phyloP scores from a whole-genome alignment of 2,113 vertebrate genomes.

The Elephantulus edwardii region DNA sequence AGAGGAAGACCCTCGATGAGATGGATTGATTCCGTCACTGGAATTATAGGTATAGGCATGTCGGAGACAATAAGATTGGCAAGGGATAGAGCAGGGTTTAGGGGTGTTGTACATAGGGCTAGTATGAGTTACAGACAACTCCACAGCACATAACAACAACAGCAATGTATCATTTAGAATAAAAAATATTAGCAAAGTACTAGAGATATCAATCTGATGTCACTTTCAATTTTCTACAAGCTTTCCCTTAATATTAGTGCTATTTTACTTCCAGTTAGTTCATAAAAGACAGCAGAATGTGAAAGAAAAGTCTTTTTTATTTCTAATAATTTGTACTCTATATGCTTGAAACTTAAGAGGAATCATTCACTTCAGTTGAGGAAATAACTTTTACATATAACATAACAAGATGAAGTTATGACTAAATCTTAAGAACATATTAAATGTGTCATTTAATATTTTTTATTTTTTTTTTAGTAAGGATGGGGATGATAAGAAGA shows the following conservation, averaged over 20 bases:
- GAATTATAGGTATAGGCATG: too few relatives aligned
- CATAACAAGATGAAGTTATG: neutral
- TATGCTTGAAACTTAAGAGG: neutral
- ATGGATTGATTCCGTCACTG: too few relatives aligned
- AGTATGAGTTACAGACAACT: too few relatives aligned
- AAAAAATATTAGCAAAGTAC: neutral
- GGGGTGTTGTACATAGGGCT: too few relatives aligned
- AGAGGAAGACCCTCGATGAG: too few relatives aligned
- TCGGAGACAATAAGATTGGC: too few relatives aligned
- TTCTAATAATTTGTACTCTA: neutral
- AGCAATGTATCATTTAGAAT: too few relatives aligned
- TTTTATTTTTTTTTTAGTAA: slow-evolving; percentile 87
- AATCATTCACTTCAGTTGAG: neutral
- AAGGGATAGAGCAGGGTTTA: too few relatives aligned
- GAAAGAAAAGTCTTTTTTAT: neutral
- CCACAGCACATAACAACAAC: too few relatives aligned
- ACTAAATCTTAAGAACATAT: neutral
- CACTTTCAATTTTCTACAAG: neutral
- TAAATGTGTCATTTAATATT: neutral
- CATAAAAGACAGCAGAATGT: neutral
- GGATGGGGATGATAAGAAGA: slow-evolving; percentile 91
- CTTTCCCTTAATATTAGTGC: neutral
- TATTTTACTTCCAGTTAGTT: neutral
- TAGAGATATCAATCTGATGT: neutral
- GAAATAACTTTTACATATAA: slow-evolving; percentile 16